A percentile compares a stretch with the other conserved stretches of the same genome.
phyloP scores from a whole-genome alignment of 1,140 invertebrate species.

The Zaprionus gabonicus region DNA sequence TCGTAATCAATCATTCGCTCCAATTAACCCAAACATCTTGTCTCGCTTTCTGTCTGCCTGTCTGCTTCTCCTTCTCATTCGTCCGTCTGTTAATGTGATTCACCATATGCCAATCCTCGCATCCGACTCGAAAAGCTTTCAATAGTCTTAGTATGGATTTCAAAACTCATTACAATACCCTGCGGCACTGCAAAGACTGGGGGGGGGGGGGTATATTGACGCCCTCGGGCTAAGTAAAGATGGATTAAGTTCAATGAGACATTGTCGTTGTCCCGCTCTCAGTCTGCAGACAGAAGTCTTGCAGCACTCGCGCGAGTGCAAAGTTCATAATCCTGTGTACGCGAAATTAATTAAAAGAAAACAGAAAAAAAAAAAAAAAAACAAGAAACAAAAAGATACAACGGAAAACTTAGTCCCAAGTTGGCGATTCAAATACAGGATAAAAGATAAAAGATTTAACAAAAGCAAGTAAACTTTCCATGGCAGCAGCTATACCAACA shows the following conservation, averaged over 20 bases:
- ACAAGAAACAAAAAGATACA: slow-evolving; percentile 1
- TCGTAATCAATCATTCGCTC: slow-evolving; percentile 80
- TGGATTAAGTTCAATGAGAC: slow-evolving; percentile 23
- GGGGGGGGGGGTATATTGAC: neutral
- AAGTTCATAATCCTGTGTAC: slow-evolving; percentile 32
- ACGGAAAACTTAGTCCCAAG: slow-evolving; percentile 6
- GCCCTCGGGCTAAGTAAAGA: slow-evolving; percentile 7
- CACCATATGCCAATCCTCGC: slow-evolving; percentile 32
- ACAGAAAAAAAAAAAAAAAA: neutral
- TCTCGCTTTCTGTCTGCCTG: slow-evolving; percentile 25
- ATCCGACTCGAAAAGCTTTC: slow-evolving; percentile 18
- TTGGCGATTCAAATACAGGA: slow-evolving; percentile 3
- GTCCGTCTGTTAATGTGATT: slow-evolving; percentile 49
- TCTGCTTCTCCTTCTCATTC: neutral
- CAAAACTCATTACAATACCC: slow-evolving; percentile 65
- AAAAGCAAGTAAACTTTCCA: slow-evolving; percentile 1
- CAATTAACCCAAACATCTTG: slow-evolving; percentile 64
- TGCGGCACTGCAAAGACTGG: neutral
- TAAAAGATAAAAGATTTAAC: slow-evolving; percentile 6
- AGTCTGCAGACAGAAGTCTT: neutral
- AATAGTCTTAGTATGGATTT: slow-evolving; percentile 54
- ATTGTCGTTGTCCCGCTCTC: neutral
- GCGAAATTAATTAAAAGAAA: slow-evolving; percentile 35
- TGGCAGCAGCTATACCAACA: neutral
- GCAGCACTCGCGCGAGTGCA: neutral